Conservation (phyloP, 2,797 vertebrate genomes). For the Myotis planiceps region DNA sequence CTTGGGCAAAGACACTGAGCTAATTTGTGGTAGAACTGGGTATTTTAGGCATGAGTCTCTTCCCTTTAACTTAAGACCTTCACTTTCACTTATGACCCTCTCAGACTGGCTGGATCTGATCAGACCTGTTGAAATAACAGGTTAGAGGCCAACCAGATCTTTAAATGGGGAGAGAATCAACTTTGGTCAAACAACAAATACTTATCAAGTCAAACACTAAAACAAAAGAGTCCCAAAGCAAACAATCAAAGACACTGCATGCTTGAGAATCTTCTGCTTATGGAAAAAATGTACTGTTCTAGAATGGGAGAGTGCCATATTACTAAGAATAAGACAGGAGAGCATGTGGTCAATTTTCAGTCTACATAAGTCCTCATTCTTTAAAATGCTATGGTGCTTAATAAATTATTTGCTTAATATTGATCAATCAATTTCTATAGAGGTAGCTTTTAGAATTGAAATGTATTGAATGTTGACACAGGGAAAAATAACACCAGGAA, state of each 20-base stretch:
- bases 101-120: neutral
- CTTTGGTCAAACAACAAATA: slow-evolving; percentile 3
- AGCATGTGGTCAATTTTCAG: neutral
- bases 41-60: neutral
- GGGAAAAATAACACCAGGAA: slow-evolving; percentile 60
- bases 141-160: neutral
- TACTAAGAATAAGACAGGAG: neutral
- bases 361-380: slow-evolving; percentile 12
- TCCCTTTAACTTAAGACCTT: neutral
- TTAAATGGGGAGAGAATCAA: neutral
- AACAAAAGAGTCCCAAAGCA: neutral
- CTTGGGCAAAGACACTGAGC: neutral
- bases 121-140: neutral
- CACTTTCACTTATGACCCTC: neutral
- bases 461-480: slow-evolving; percentile 35
- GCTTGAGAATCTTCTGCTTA: neutral
- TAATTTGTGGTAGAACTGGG: neutral
- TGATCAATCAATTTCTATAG: slow-evolving; percentile 48
- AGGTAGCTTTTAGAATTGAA: slow-evolving; percentile 55
- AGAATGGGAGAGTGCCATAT: neutral
- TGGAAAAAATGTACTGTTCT: slow-evolving; percentile 5
- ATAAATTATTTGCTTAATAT: slow-evolving; percentile 59
- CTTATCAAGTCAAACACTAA: neutral
- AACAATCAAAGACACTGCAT: neutral
- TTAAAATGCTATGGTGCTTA: slow-evolving; percentile 58